A percentile compares a stretch with the other conserved stretches of the same genome.
These are phyloP conservation scores for Dryobates pubescens DNA, from an alignment of 2,797 vertebrate genomes.

Conservation along the genomic window DNA sequence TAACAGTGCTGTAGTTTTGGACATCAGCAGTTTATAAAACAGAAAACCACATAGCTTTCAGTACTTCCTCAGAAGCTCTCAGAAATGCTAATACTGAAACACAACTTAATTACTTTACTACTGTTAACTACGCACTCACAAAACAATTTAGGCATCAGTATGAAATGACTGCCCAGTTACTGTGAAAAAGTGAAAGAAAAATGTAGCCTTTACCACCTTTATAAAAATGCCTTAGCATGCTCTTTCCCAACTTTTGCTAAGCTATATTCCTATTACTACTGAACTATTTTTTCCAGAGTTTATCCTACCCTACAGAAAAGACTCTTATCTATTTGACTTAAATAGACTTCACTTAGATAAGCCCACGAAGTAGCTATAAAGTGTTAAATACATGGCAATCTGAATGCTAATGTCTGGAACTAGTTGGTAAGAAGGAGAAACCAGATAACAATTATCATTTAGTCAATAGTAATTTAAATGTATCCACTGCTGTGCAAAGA, in stretches of 20 bases:
- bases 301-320: neutral
- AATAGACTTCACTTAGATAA: slow-evolving; percentile 4
- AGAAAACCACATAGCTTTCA: neutral
- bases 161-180: neutral
- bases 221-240: slow-evolving; percentile 1
- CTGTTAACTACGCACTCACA: neutral
- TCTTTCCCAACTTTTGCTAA: neutral
- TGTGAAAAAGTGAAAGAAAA: neutral
- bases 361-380: slow-evolving; percentile 56
- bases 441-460: slow-evolving; percentile 66
- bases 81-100: neutral
- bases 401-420: slow-evolving; percentile 47
- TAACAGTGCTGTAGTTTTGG: neutral
- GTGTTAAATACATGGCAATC: slow-evolving; percentile 23
- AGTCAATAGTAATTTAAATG: slow-evolving; percentile 71
- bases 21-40: slow-evolving; percentile 24
- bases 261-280: neutral
- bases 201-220: neutral
- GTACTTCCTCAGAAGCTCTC: neutral
- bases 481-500: slow-evolving; percentile 36
- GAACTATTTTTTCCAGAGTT: neutral
- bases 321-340: slow-evolving; percentile 23
- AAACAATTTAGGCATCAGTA: slow-evolving; percentile 5
- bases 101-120: neutral
- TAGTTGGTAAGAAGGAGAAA: slow-evolving; percentile 38